Evolutionary conservation across 2,888 invertebrate genomes (phyloP).

Genomic region (Mythimna pallens): DNA sequence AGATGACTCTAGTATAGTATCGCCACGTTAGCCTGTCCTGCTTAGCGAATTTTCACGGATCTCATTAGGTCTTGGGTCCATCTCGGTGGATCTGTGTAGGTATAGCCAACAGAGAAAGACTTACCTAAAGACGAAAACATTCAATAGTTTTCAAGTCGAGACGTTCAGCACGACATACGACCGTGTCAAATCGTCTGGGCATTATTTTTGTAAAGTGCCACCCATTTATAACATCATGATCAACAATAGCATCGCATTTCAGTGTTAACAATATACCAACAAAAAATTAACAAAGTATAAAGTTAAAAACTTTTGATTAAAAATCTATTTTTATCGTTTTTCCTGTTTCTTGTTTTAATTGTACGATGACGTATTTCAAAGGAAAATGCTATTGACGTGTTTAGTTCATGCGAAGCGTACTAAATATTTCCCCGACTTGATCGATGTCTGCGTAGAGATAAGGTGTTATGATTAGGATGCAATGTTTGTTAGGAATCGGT

Average conservation of each 20-base stretch:
- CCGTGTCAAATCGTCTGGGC: not conserved
- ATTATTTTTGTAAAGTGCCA: not conserved
- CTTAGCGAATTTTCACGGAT: no score
- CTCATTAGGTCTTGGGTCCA: no score
- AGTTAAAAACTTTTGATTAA: slow-evolving; percentile 10
- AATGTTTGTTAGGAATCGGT: slow-evolving; percentile 10
- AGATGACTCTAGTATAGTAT: no score
- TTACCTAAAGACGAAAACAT: no score
- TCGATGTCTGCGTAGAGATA: slow-evolving; percentile 42
- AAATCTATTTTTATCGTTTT: slow-evolving; percentile 11
- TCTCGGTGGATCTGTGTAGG: no score
- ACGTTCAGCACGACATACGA: not conserved
- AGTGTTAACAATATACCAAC: slow-evolving; percentile 3
- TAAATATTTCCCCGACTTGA: slow-evolving; percentile 29
- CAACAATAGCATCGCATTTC: slow-evolving; percentile 18
- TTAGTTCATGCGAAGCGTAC: not conserved
- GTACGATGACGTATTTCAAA: slow-evolving; percentile 16
- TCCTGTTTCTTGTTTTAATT: slow-evolving; percentile 11
- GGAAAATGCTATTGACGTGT: slow-evolving; percentile 25
- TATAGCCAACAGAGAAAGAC: no score
- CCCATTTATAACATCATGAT: slow-evolving; percentile 1
- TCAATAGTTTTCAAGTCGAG: no score
- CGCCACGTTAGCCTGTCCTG: no score
- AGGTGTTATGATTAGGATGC: slow-evolving; percentile 31
- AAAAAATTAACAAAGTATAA: slow-evolving; percentile 4